Evolutionary conservation across 2,797 vertebrate genomes (phyloP), one percentile per base, ranked within the genome.

Genomic region (Ptychadena robeensis): DNA sequence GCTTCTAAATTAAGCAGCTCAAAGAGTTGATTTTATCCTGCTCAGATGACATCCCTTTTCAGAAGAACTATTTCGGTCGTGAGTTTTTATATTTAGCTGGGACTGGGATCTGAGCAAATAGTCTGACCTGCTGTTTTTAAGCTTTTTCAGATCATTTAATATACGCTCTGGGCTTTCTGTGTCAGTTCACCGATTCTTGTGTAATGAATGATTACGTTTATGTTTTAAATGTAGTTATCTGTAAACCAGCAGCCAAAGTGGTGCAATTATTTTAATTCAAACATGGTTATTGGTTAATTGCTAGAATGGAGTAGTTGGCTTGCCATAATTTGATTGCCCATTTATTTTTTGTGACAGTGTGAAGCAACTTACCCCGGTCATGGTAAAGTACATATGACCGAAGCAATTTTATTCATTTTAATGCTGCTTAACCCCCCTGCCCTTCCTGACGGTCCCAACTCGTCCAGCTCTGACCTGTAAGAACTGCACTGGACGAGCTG

Each of bases 1-100:
- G 72, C 48, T 80, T 80, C 57, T 80, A 57, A 59, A 64, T 72
- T 71, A 72, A 72, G 66, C 57, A 75, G 65, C 61, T 63, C 70
- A 72, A 67, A 77, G 18, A 25, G 18, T 66, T 78, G 25, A 68
- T 72, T 28, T 67, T 68, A 84, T 84, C 35, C 64, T 35, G 38
- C 68, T 80, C 15, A 75, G 44, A 74, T 75, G 64, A 40, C 53
- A 73, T 37, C 63, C 79, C 25, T 70, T 31, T 67, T 85, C 38
- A 74, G 44, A 75, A 75, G 71, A 73, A 53, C 76, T 74, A 35
- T 73, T 83, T 69, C 25, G 76, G 48, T 32, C 27, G 22, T 75
- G 64, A 38, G 28, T 59, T 73, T 79, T 34, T 8, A 6, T 77
- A 11, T 66, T 76, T 38, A 2, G 44, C 38, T 25, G 44, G 6